These are phyloP conservation scores for Crepidodera aurea DNA, from an alignment of 2,888 invertebrate genomes.

Conservation along the genomic window DNA sequence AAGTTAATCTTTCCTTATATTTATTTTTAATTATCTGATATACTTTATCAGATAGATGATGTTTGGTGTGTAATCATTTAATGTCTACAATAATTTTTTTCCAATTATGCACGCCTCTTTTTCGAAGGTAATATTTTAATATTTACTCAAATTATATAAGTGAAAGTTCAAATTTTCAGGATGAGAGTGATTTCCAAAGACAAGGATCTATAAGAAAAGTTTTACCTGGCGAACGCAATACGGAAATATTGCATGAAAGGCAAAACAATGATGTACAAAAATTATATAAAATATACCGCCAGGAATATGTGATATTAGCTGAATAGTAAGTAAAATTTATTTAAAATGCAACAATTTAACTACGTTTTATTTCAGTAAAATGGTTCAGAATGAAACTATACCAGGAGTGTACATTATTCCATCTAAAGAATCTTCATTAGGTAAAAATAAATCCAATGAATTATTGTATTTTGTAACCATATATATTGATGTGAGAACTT, in stretches of 20 bases:
- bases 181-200: conserved; percentile 59
- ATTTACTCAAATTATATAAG: conserved; percentile 20
- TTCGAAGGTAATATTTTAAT: conserved; percentile 39
- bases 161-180: conserved; percentile 33
- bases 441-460: conserved; percentile 72
- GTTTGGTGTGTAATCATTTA: conserved; percentile 21
- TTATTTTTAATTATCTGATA: conserved; percentile 12
- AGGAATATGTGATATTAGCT: conserved; percentile 89
- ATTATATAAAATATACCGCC: conserved; percentile 78
- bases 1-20: too few species aligned
- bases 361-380: conserved; percentile 70
- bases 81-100: conserved; percentile 34
- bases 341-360: too few species aligned
- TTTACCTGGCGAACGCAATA: conserved; percentile 64
- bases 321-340: conserved; percentile 94
- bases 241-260: conserved; percentile 67
- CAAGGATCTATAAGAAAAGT: conserved; percentile 68
- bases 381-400: conserved; percentile 84
- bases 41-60: conserved; percentile 39
- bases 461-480: too few species aligned
- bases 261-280: conserved; percentile 67
- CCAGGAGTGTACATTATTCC: conserved; percentile 94
- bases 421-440: conserved; percentile 80
- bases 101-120: conserved; percentile 42
- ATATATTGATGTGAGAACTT: too few species aligned